Percentiles rank a stretch among this genome's conserved stretches.
phyloP scores from a whole-genome alignment of 1,140 invertebrate species.

The Pogonomyrmex californicus region DNA sequence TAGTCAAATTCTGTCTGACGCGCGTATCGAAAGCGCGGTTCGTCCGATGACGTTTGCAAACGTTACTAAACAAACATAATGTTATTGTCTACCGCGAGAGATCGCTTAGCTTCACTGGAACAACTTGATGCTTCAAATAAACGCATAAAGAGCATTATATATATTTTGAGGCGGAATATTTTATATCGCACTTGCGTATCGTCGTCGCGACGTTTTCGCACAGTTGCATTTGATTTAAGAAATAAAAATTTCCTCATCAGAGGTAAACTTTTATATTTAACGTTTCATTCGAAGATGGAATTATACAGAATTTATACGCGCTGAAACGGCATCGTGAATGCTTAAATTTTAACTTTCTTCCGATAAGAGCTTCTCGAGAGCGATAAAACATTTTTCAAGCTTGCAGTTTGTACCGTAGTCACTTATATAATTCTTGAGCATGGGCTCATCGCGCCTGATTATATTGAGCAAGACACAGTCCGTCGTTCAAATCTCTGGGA shows the following conservation, averaged over 20 bases:
- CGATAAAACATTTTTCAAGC: background rate
- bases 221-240: constrained; percentile 2
- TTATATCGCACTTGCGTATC: background rate
- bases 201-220: background rate
- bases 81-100: background rate
- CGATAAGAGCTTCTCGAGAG: background rate
- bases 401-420: background rate
- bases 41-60: constrained; percentile 43
- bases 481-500: background rate
- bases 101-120: background rate
- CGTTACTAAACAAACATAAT: constrained; percentile 50
- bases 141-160: background rate
- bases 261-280: constrained; percentile 24
- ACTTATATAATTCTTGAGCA: background rate
- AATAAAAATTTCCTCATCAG: constrained; percentile 8
- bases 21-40: constrained; percentile 11
- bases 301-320: background rate
- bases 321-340: background rate
- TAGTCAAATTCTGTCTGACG: constrained; percentile 49
- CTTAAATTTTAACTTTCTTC: background rate
- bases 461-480: background rate
- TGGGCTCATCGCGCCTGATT: background rate
- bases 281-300: background rate
- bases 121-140: constrained; percentile 13
- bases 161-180: background rate